Conservation (phyloP, 2,113 vertebrate genomes). For the Syngnathus floridae region DNA sequence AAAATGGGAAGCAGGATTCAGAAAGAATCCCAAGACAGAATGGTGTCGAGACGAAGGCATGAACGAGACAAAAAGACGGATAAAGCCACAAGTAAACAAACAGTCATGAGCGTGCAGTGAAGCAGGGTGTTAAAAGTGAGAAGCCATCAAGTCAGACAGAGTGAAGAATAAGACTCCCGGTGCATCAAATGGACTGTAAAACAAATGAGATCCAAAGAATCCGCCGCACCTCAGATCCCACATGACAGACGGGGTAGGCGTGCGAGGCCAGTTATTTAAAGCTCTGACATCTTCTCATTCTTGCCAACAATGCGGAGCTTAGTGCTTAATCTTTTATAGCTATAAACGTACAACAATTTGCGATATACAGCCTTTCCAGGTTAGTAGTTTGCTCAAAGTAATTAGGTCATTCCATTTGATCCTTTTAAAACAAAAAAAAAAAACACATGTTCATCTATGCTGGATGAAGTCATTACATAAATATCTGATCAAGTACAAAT, state of each 20-base stretch:
- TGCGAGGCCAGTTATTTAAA: slow-evolving; percentile 6
- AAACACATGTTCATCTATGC: not conserved
- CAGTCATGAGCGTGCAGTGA: not conserved
- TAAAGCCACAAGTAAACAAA: not conserved
- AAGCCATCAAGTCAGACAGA: not conserved
- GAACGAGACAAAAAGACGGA: not conserved
- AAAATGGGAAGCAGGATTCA: slow-evolving; percentile 10
- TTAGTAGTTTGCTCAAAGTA: not conserved
- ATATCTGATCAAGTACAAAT: not conserved
- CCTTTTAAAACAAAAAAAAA: not conserved
- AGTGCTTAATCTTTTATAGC: not conserved
- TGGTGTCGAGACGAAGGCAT: slow-evolving; percentile 3
- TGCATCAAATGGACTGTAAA: slow-evolving; percentile 18
- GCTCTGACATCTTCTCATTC: not conserved
- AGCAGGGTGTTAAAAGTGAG: not conserved
- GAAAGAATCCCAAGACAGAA: slow-evolving; percentile 14
- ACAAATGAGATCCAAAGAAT: slow-evolving; percentile 21
- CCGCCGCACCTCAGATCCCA: slow-evolving; percentile 11
- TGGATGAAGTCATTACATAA: not conserved
- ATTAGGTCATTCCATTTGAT: too few species aligned
- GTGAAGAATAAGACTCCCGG: not conserved
- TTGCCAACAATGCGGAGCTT: slow-evolving; percentile 5
- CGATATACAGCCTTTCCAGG: not conserved
- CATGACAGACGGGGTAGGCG: slow-evolving; percentile 5
- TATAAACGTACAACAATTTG: not conserved